Evolutionary conservation across 2,797 vertebrate genomes (phyloP).

Genomic region (Synaphobranchus kaupii): DNA sequence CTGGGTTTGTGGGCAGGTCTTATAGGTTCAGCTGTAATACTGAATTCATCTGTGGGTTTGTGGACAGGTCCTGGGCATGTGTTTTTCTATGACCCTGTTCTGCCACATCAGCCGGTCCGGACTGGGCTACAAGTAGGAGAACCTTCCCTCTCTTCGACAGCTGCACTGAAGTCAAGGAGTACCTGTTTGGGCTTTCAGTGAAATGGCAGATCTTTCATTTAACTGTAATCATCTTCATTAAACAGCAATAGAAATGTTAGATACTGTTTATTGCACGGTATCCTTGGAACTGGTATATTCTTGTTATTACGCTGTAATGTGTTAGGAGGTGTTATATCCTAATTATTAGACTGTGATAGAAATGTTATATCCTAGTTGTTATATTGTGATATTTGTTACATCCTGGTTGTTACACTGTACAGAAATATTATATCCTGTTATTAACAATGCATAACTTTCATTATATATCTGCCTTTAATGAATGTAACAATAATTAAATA

Average conservation of each 20-base stretch:
- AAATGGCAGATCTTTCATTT: not conserved
- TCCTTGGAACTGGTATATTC: no score
- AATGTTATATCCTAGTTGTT: not conserved
- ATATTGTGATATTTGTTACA: no score
- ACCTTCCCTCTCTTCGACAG: not conserved
- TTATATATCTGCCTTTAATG: not conserved
- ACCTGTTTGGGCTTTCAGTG: not conserved
- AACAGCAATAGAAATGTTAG: not conserved
- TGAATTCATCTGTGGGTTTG: slow-evolving; percentile 21
- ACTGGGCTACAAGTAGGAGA: slow-evolving; percentile 72
- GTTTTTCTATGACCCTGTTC: slow-evolving; percentile 78
- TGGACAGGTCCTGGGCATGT: slow-evolving; percentile 78
- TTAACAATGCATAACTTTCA: not conserved
- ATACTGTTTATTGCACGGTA: not conserved
- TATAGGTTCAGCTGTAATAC: not conserved
- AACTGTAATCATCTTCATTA: not conserved
- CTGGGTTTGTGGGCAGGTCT: not conserved
- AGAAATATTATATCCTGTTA: not conserved
- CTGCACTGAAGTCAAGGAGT: not conserved
- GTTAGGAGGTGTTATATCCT: not conserved
- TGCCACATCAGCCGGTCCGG: slow-evolving; percentile 76
- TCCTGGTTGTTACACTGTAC: not conserved
- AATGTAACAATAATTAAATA: not conserved
- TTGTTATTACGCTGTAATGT: not conserved
- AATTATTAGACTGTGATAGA: not conserved